Evolutionary conservation across 2,888 invertebrate species (phyloP), one percentile per base, ranked within the genome.

Genomic region (Exocentrus adspersus): DNA sequence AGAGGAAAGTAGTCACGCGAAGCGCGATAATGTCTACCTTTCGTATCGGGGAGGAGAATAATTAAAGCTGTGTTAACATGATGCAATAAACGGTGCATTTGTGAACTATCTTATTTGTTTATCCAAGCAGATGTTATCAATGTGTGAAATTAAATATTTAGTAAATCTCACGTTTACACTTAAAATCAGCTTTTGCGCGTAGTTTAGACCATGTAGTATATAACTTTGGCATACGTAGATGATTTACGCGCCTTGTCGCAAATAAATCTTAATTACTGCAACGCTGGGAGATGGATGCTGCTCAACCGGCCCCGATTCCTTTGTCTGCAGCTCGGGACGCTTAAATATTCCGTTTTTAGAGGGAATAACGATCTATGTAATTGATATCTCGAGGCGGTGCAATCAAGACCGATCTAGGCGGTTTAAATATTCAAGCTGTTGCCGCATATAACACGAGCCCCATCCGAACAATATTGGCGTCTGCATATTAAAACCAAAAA

Each of bases 361-460:
- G 74, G 77, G 80, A 81, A 81, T 80, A 79, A 80, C 81, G 80
- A 81, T 82, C 81, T 81, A 81, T 81, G 80, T 82, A 82, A 82
- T 82, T 82, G 82, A 81, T 81, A 80, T 81, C 82, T 81, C 75
- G 76, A 70, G 82, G 82, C 82, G 75, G 74, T 78, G 80, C 79
- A 81, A 82, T 82, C 81, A 80, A 78, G 77, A 78, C 69, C 80
- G 77, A 81, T 81, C 80, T 80, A 79, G 79, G 78, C n/a, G n/a
- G 78, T 79, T 80, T 79, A 80, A 81, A 80, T 81, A 81, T 81
- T 79, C 80, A 79, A 79, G 79, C 76, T 79, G 77, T 78, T 79
- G 75, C 72, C 72, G 72, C 73, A 77, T 71, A 75, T 73, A 75
- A 75, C 77, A 74, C 77, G 76, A 77, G 74, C 77, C 74, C 76